Evolutionary conservation across 2,113 vertebrate species (phyloP).

Genomic region (Cairina moschata): DNA sequence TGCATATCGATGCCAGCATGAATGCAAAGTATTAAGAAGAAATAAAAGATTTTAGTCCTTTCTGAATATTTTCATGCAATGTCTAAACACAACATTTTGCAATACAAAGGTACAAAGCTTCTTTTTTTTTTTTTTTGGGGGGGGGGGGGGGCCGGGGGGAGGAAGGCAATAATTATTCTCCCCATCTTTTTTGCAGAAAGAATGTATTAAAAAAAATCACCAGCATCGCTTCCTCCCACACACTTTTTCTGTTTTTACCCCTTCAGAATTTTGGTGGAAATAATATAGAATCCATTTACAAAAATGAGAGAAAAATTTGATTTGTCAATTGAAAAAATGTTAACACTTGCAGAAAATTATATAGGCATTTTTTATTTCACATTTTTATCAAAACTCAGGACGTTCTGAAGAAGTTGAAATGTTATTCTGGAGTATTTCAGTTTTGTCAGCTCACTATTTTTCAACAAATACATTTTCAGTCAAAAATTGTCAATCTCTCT

Average conservation of each 20-base stretch:
- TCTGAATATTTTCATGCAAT: neutral
- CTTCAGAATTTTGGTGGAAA: constrained; percentile 52
- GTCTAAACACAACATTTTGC: constrained; percentile 25
- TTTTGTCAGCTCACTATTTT: constrained; percentile 65
- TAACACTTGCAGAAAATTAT: constrained; percentile 58
- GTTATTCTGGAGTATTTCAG: constrained; percentile 57
- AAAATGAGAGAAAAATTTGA: constrained; percentile 51
- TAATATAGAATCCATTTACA: constrained; percentile 50
- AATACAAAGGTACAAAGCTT: neutral
- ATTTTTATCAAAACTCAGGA: constrained; percentile 22
- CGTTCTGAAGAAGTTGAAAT: constrained; percentile 48
- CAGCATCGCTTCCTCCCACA: constrained; percentile 25
- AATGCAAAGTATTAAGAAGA: neutral
- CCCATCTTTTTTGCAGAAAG: neutral
- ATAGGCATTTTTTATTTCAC: constrained; percentile 39
- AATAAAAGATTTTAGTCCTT: constrained; percentile 16
- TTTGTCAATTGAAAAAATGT: constrained; percentile 58
- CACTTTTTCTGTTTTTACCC: constrained; percentile 54
- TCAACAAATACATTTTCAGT: constrained; percentile 36
- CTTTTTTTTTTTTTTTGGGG: neutral
- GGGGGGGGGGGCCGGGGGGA: neutral
- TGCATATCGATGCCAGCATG: neutral
- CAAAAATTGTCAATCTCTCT: constrained; percentile 52
- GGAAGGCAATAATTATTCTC: constrained; percentile 35
- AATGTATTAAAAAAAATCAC: neutral